Base-by-base conservation (phyloP, 2,113 vertebrate species). In the Gracilinanus agilis region DNA sequence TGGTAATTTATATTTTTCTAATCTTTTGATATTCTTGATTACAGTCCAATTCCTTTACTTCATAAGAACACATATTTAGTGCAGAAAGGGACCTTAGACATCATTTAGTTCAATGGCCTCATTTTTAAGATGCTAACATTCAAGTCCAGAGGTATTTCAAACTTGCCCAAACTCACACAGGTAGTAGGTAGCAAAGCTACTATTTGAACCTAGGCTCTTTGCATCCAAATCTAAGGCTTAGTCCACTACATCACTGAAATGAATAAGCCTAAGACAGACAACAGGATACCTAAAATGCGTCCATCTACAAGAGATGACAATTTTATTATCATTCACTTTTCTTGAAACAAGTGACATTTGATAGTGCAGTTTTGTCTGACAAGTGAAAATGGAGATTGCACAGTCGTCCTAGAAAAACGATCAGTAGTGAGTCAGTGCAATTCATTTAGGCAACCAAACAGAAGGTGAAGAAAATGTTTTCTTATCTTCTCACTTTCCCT, bases 11-110 rank as follows among this genome's bases (percentile, higher is more conserved):
- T 91, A 89, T 40, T 1, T 3, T 53, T 0, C 1, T 88, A 91
- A 88, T 61, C 93, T 89, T 40, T 83, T 83, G n/a, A 40, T 83
- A 83, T 83, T 83, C n/a, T 83, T 83, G 67, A 5, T 83, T 83
- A 83, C n/a, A 83, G n/a, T 40, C 19, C n/a, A 83, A 40, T 83
- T 40, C 16, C 67, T 83, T 83, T 83, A 6, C 67, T 83, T 83
- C 4, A 83, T 40, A 40, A 40, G 16, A 75, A 21, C 6, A 83
- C 21, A 83, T 7, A 40, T 40, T 83, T 40, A 8, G 16, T n/a
- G 16, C n/a, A 8, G 5, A n/a, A n/a, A 23, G 16, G 7, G 67
- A 40, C 67, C 34, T 21, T 83, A 40, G 67, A 7, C 6, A 8
- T 83, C 67, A 83, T 34, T 67, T 67, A 67, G 58, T 34, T 67